Evolutionary conservation across 2,888 invertebrate species (phyloP).

Genomic region (Pyrrhosoma nymphula): DNA sequence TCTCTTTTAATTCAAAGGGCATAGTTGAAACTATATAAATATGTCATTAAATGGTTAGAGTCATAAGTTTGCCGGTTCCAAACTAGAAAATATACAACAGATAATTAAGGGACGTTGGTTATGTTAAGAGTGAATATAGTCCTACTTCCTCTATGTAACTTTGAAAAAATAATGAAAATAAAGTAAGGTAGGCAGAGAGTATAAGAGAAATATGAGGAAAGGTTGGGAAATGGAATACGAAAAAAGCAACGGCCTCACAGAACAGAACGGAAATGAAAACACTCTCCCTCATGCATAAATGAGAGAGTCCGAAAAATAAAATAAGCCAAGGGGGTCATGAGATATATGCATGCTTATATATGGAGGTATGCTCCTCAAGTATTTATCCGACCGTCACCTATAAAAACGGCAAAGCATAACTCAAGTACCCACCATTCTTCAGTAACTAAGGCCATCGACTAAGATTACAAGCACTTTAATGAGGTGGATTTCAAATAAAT

Average conservation of each 20-base stretch:
- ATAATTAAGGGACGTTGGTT: too few species aligned
- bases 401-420: neutral
- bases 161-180: too few species aligned
- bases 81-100: too few species aligned
- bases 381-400: neutral
- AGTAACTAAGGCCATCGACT: neutral
- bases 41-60: too few species aligned
- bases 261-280: slow-evolving; percentile 1
- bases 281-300: neutral
- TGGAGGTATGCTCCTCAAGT: neutral
- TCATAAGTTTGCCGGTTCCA: too few species aligned
- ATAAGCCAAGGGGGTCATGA: neutral
- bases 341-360: neutral
- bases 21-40: too few species aligned
- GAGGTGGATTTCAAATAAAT: neutral
- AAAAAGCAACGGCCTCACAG: neutral
- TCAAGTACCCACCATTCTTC: neutral
- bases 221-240: neutral
- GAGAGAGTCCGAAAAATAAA: neutral
- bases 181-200: neutral
- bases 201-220: neutral
- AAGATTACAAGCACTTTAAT: neutral
- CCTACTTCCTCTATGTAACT: too few species aligned
- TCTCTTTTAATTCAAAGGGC: too few species aligned
- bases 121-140: too few species aligned